These are phyloP conservation scores for Alectura lathami DNA, from an alignment of 2,113 vertebrate genomes.

Conservation along the genomic window DNA sequence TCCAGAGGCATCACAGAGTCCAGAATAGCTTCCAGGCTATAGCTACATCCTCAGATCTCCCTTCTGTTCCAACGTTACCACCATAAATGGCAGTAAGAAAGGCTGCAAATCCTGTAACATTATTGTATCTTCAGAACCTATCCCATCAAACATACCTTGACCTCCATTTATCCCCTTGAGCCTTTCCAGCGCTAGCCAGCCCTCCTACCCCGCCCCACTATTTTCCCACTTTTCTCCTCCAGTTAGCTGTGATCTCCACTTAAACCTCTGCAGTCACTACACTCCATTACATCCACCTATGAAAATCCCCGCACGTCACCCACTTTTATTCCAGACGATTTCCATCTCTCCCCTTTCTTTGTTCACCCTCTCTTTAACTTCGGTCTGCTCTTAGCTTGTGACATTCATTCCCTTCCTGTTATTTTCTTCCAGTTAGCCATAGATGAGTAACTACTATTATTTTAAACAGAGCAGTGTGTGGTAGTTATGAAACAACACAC, in stretches of 20 bases:
- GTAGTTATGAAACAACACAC: not conserved
- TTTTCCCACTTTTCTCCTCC: not conserved
- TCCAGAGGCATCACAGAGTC: not conserved
- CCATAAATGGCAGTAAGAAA: not conserved
- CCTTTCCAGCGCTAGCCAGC: not conserved
- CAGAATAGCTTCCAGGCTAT: not conserved
- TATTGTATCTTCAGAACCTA: not conserved
- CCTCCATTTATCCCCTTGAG: not conserved
- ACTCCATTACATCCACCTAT: not conserved
- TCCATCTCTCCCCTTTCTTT: not conserved
- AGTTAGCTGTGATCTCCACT: not conserved
- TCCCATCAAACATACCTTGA: not conserved
- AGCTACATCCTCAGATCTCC: not conserved
- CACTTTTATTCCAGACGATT: not conserved
- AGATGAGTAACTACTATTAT: not conserved
- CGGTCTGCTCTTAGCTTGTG: not conserved
- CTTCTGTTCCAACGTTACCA: not conserved
- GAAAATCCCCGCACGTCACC: not conserved
- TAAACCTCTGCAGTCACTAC: not conserved
- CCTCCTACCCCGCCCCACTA: fast-evolving
- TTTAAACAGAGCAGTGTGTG: not conserved
- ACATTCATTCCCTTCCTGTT: not conserved
- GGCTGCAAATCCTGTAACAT: not conserved
- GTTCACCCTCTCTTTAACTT: not conserved
- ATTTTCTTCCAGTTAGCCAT: not conserved